A percentile compares a stretch with the other conserved stretches of the same genome.
phyloP scores from a whole-genome alignment of 30 jellyfish, hydroid and myxozoan species.

The Aurelia aurita region DNA sequence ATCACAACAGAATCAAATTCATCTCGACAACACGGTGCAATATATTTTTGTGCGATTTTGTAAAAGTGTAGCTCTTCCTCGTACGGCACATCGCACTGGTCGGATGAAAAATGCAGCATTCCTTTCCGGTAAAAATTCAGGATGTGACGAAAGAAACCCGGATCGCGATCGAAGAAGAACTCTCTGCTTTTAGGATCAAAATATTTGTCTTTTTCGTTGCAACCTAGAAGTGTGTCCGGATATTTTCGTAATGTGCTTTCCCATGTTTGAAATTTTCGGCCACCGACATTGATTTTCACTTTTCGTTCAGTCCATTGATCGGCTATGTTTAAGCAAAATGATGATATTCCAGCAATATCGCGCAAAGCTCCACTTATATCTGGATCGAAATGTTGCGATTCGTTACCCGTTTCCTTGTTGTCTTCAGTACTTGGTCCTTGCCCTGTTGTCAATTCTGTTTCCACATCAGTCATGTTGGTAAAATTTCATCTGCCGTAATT shows the following conservation, averaged over 20 bases:
- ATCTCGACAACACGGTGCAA: conserved; percentile 79
- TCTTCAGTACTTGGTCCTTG: conserved; percentile 4
- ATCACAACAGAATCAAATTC: conserved; percentile 58
- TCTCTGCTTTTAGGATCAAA: conserved; percentile 45
- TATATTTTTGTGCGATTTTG: conserved; percentile 61
- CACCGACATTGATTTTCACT: conserved; percentile 77
- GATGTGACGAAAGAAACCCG: conserved; percentile 79
- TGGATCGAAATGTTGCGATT: conserved; percentile 1
- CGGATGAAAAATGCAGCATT: conserved; percentile 67
- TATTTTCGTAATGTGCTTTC: conserved; percentile 74
- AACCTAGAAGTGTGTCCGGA: conserved; percentile 81
- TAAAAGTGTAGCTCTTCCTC: conserved; percentile 78
- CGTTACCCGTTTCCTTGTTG: neutral
- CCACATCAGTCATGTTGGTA: conserved; percentile 49
- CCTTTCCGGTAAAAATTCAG: conserved; percentile 82
- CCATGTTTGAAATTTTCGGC: conserved; percentile 81
- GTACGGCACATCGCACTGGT: conserved; percentile 83
- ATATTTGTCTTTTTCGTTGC: conserved; percentile 70
- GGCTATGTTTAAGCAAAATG: no score
- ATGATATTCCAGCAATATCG: conserved; percentile 8
- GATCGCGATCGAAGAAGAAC: conserved; percentile 84
- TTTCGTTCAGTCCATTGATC: conserved; percentile 65
- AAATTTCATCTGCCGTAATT: neutral
- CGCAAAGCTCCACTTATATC: neutral
- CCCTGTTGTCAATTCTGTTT: conserved; percentile 44